These are phyloP conservation scores for Phaethornis superciliosus DNA, from an alignment of 2,113 vertebrate genomes.

Conservation along the genomic window DNA sequence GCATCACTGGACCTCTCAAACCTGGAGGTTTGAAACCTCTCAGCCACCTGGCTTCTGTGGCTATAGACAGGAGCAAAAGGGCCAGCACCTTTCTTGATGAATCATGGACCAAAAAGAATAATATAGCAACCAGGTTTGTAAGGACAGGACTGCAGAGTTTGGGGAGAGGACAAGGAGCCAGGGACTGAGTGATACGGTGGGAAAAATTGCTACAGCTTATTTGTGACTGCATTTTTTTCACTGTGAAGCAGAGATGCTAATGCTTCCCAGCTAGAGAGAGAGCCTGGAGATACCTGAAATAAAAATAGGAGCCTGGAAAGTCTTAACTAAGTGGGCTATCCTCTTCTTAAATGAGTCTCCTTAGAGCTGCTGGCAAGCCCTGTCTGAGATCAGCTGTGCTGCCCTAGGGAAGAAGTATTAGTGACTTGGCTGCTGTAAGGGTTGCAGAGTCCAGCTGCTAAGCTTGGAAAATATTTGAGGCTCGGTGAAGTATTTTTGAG, in stretches of 20 bases:
- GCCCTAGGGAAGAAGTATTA: conserved; percentile 49
- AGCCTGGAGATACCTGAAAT: neutral
- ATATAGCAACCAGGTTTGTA: neutral
- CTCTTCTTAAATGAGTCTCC: neutral
- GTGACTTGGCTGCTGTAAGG: conserved; percentile 42
- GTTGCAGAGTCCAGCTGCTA: conserved; percentile 20
- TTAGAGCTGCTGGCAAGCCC: conserved; percentile 34
- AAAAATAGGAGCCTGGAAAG: neutral
- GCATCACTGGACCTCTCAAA: neutral
- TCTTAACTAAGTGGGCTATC: neutral
- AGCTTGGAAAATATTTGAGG: conserved; percentile 57
- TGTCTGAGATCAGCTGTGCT: conserved; percentile 49
- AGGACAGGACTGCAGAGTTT: neutral
- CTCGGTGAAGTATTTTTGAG: conserved; percentile 20
- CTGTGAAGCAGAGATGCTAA: neutral
- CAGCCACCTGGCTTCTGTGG: neutral
- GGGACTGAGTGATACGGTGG: neutral
- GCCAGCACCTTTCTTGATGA: neutral
- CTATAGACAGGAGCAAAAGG: neutral
- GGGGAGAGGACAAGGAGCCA: neutral
- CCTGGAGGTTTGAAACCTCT: neutral
- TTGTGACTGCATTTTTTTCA: neutral
- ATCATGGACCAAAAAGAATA: neutral
- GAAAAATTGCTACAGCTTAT: neutral
- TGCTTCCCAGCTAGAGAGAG: neutral